A percentile compares a stretch with the other conserved stretches of the same genome.
phyloP scores from a whole-genome alignment of 2,113 vertebrate genomes.

The Perognathus longimembris region DNA sequence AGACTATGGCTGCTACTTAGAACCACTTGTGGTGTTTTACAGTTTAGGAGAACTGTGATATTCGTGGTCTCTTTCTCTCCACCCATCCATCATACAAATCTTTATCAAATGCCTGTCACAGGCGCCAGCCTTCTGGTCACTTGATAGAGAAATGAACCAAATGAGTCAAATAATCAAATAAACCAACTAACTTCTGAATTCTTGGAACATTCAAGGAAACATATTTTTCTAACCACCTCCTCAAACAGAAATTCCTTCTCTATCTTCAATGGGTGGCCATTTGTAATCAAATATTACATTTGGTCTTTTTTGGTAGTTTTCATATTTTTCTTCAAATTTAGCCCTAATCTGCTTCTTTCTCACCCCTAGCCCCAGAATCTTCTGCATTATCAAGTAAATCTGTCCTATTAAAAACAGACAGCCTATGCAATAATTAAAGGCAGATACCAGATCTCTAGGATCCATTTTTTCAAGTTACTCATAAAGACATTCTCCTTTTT shows the following conservation, averaged over 20 bases:
- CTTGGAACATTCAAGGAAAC: not conserved
- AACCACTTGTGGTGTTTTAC: not conserved
- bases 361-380: not conserved
- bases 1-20: not conserved
- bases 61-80: not conserved
- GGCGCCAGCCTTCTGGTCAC: not conserved
- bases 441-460: not conserved
- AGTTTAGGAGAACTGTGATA: not conserved
- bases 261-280: not conserved
- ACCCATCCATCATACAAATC: too few relatives aligned
- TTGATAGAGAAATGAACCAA: not conserved
- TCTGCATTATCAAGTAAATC: not conserved
- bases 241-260: conserved; percentile 16
- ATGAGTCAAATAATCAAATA: too few relatives aligned
- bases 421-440: not conserved
- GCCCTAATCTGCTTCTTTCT: not conserved
- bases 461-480: not conserved
- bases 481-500: not conserved
- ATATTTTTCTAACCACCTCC: not conserved
- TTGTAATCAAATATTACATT: not conserved
- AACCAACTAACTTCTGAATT: not conserved
- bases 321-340: not conserved
- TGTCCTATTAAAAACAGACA: not conserved
- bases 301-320: not conserved
- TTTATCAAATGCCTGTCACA: not conserved